Conservation (phyloP, 2,888 invertebrate genomes). For the Nesidiocoris tenuis region DNA sequence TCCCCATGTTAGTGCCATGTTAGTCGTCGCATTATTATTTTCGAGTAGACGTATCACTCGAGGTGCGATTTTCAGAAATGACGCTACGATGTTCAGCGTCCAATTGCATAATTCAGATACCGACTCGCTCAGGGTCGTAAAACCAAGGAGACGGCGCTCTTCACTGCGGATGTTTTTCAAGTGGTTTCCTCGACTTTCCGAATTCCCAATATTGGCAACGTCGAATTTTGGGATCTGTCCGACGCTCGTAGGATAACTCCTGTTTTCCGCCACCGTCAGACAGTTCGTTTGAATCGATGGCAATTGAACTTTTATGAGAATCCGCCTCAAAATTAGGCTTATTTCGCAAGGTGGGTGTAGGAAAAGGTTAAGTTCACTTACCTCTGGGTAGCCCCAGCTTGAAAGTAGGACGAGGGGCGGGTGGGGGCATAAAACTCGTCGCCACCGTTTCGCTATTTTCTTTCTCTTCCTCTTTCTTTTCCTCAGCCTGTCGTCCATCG, state of each 20-base stretch:
- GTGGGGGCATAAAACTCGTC: neutral
- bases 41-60: too few species aligned
- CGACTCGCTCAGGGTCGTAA: neutral
- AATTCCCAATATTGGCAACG: neutral
- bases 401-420: slow-evolving; percentile 24
- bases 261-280: too few species aligned
- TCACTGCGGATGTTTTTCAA: neutral
- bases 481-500: neutral
- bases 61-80: neutral
- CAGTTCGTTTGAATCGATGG: neutral
- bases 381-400: slow-evolving; percentile 32
- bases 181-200: neutral
- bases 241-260: too few species aligned
- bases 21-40: too few species aligned
- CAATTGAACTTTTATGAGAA: neutral
- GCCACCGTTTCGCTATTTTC: neutral
- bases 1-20: too few species aligned
- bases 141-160: neutral
- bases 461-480: neutral
- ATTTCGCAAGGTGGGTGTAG: neutral
- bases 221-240: too few species aligned
- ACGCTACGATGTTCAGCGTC: neutral
- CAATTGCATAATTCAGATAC: neutral
- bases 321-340: neutral
- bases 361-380: neutral